Percentiles rank a stretch among this genome's conserved stretches.
Evolutionary conservation across 1,140 invertebrate species (phyloP).

Genomic region (Cherax quadricarinatus): DNA sequence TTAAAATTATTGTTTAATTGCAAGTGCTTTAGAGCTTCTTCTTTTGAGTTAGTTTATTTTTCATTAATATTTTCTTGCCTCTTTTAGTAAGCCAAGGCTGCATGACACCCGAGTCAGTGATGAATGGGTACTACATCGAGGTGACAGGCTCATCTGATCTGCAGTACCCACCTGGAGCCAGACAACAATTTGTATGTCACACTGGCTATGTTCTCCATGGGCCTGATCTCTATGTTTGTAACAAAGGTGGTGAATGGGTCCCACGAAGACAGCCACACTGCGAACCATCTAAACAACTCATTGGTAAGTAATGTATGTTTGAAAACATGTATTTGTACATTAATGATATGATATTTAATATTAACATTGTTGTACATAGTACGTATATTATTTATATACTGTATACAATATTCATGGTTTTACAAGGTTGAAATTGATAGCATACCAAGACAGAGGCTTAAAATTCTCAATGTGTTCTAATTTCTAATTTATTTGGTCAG

Average conservation of each 20-base stretch:
- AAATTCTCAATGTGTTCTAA: too few species aligned
- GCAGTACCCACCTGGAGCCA: conserved; percentile 68
- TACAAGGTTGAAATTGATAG: background rate
- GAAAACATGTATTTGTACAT: background rate
- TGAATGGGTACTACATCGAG: conserved; percentile 66
- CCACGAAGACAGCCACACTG: conserved; percentile 60
- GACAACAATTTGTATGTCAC: conserved; percentile 72
- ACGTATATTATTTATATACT: background rate
- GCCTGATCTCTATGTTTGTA: conserved; percentile 71
- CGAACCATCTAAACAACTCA: conserved; percentile 39
- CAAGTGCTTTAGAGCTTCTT: too few species aligned
- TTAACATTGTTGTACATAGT: background rate
- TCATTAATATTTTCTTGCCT: background rate
- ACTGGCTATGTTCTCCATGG: conserved; percentile 72
- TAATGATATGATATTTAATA: background rate
- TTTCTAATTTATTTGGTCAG: too few species aligned
- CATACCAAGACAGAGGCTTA: too few species aligned
- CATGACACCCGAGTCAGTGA: background rate
- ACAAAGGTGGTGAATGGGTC: conserved; percentile 64
- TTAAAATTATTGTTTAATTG: too few species aligned
- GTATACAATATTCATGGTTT: background rate
- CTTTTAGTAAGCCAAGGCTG: conserved; percentile 45
- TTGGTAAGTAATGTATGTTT: conserved; percentile 33
- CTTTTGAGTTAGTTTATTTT: too few species aligned
- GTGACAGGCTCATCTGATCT: conserved; percentile 35